Percentiles rank a stretch among this genome's conserved stretches.
Evolutionary conservation across 2,888 invertebrate species (phyloP).

Genomic region (Synergus itoensis): DNA sequence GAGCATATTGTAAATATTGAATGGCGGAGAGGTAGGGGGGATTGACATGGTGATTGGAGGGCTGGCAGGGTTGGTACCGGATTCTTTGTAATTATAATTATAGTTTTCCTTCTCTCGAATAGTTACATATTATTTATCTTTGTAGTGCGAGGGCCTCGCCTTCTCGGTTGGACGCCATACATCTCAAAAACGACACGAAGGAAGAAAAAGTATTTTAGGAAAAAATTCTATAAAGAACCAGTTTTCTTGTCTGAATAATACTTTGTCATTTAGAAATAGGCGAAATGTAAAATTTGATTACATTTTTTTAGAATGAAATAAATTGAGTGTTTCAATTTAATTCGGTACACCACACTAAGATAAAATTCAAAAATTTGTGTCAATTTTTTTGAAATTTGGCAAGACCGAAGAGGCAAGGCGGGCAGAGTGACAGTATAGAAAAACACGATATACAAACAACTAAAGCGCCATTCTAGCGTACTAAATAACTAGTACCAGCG

Average conservation of each 20-base stretch:
- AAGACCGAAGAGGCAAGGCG: slow-evolving; percentile 61
- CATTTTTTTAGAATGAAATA: background rate
- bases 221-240: background rate
- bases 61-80: slow-evolving; percentile 46
- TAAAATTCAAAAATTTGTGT: background rate
- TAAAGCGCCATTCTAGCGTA: slow-evolving; percentile 74
- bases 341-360: background rate
- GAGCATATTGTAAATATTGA: slow-evolving; percentile 53
- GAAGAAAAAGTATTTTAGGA: background rate
- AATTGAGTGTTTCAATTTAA: background rate
- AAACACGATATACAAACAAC: slow-evolving; percentile 75
- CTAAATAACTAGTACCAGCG: slow-evolving; percentile 73
- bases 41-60: slow-evolving; percentile 50
- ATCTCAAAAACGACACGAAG: background rate
- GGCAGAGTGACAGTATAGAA: slow-evolving; percentile 71
- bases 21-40: slow-evolving; percentile 51
- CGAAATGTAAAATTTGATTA: background rate
- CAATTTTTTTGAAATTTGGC: background rate
- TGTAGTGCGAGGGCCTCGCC: slow-evolving; percentile 61
- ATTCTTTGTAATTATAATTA: slow-evolving; percentile 55
- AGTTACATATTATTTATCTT: slow-evolving; percentile 58
- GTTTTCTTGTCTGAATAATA: background rate
- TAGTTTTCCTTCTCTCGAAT: slow-evolving; percentile 57
- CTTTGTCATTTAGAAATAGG: background rate
- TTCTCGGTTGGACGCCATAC: slow-evolving; percentile 53